Evolutionary conservation across 2,113 vertebrate species (phyloP).

Genomic region (Tychaedon coryphoeus): DNA sequence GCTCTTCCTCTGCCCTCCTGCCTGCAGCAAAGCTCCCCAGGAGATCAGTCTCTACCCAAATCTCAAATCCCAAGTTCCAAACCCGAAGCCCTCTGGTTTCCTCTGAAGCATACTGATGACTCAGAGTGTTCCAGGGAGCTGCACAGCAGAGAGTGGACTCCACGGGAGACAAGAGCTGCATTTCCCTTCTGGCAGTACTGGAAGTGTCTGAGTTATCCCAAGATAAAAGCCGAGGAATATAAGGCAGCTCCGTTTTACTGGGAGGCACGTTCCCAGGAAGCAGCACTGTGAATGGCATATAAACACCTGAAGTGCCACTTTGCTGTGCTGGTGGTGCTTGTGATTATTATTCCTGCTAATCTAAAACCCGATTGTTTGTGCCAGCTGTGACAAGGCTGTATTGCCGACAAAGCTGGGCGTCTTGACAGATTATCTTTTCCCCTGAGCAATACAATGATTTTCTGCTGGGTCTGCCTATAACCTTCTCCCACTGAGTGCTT

Average conservation of each 20-base stretch:
- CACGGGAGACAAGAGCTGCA: neutral
- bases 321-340: neutral
- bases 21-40: neutral
- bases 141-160: neutral
- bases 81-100: neutral
- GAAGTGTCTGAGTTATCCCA: neutral
- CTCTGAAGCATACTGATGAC: neutral
- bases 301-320: neutral
- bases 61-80: neutral
- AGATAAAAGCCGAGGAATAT: neutral
- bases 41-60: neutral
- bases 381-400: neutral
- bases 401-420: neutral
- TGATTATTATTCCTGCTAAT: neutral
- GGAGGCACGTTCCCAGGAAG: neutral
- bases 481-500: neutral
- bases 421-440: neutral
- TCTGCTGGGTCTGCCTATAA: neutral
- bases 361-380: neutral
- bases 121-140: neutral
- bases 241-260: neutral
- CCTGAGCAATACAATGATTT: neutral
- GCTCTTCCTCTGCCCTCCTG: neutral
- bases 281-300: neutral
- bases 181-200: neutral